These are phyloP conservation scores for Lutjanus argentimaculatus DNA, from an alignment of 2,797 vertebrate genomes.

Conservation along the genomic window DNA sequence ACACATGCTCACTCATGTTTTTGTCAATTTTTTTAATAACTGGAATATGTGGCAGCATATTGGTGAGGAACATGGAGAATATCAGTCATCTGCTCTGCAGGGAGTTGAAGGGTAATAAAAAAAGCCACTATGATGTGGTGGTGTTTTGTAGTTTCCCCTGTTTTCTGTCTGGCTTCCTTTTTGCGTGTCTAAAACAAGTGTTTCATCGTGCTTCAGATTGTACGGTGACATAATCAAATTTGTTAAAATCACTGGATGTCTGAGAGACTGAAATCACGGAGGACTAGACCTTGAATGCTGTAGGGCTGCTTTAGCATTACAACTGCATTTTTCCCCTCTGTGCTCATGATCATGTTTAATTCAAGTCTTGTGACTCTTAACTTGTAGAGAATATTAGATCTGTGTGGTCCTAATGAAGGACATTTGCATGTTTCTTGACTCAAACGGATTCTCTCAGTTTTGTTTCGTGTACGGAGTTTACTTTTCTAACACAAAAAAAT, in stretches of 20 bases:
- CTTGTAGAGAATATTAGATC: constrained; percentile 48
- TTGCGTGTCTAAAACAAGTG: background rate
- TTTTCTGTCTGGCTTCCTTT: constrained; percentile 21
- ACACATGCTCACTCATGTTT: background rate
- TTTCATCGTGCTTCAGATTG: background rate
- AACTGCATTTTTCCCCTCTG: constrained; percentile 12
- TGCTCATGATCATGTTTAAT: constrained; percentile 46
- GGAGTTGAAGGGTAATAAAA: background rate
- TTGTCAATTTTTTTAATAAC: background rate
- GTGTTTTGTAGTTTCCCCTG: constrained; percentile 6
- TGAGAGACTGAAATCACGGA: background rate
- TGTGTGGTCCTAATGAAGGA: constrained; percentile 11
- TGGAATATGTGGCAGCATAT: background rate
- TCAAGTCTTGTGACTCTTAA: constrained; percentile 60
- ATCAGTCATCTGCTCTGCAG: background rate
- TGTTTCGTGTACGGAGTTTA: background rate
- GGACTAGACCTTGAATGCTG: background rate
- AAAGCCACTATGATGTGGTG: background rate
- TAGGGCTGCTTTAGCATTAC: background rate
- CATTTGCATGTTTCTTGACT: constrained; percentile 20
- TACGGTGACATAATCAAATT: constrained; percentile 2
- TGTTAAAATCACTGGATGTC: constrained; percentile 6
- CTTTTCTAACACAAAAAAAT: constrained; percentile 8
- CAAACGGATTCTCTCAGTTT: background rate
- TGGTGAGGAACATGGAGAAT: background rate